These are phyloP conservation scores for Troides aeacus DNA, from an alignment of 2,888 invertebrate species.

Conservation along the genomic window DNA sequence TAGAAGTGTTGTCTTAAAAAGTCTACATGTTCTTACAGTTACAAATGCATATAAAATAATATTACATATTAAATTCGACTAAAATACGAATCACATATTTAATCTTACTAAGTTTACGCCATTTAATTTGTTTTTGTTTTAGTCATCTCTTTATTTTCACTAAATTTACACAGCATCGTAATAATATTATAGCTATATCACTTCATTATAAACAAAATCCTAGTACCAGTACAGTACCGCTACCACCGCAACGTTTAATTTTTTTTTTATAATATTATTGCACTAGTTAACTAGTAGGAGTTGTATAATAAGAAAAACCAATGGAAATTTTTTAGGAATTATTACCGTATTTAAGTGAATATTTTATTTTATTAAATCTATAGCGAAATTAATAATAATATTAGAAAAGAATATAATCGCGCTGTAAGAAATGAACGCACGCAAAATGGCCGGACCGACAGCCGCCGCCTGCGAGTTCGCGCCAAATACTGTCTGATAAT, in stretches of 20 bases:
- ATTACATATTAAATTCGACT: too few relatives aligned
- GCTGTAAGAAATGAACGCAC: conserved; percentile 44
- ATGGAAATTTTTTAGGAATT: conserved; percentile 39
- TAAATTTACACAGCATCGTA: too few relatives aligned
- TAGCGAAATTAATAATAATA: conserved; percentile 35
- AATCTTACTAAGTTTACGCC: background rate
- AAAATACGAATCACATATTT: background rate
- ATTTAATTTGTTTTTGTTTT: background rate
- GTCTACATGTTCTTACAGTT: background rate
- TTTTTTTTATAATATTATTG: background rate
- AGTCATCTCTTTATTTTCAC: background rate
- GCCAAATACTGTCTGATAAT: conserved; percentile 48
- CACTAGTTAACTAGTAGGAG: background rate
- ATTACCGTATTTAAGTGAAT: conserved; percentile 54
- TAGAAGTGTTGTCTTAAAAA: background rate
- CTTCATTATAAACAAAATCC: background rate
- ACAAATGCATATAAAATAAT: too few relatives aligned
- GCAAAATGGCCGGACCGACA: conserved; percentile 37
- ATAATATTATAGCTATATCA: background rate
- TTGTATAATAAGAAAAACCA: background rate
- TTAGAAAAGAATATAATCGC: conserved; percentile 35
- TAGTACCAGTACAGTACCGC: background rate
- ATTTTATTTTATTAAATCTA: conserved; percentile 60
- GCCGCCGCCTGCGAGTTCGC: conserved; percentile 52
- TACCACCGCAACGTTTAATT: background rate